Conservation (phyloP, 2,797 vertebrate species). For the Danio jaintianensis region DNA sequence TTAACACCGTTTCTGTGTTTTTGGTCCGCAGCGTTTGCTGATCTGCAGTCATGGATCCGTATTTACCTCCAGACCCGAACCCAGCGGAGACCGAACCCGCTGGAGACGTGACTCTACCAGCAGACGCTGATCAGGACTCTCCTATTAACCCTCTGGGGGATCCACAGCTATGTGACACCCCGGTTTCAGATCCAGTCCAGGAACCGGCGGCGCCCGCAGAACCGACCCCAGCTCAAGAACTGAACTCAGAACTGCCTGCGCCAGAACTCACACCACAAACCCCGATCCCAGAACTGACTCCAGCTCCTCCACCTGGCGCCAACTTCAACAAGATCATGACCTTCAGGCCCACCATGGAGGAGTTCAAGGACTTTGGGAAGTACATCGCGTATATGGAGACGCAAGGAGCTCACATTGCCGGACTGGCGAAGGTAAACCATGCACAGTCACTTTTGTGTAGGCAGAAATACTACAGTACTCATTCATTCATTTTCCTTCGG, state of each 20-base stretch:
- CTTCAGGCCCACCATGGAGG: slow-evolving; percentile 92
- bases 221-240: neutral
- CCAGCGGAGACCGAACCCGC: slow-evolving; percentile 48
- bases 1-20: neutral
- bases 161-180: slow-evolving; percentile 38
- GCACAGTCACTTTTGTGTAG: too few relatives aligned
- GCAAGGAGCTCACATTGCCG: slow-evolving; percentile 92
- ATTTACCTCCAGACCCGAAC: slow-evolving; percentile 52
- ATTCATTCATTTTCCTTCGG: too few relatives aligned
- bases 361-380: slow-evolving; percentile 92
- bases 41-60: slow-evolving; percentile 65
- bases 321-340: slow-evolving; percentile 97
- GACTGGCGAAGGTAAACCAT: slow-evolving; percentile 83
- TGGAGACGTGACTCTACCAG: slow-evolving; percentile 38
- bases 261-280: slow-evolving; percentile 14
- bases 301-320: slow-evolving; percentile 80
- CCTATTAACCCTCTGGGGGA: slow-evolving; percentile 51
- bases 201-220: neutral
- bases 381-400: slow-evolving; percentile 93
- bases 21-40: slow-evolving; percentile 57
- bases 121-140: neutral
- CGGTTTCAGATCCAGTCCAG: neutral
- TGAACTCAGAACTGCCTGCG: slow-evolving; percentile 48
- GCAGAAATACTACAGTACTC: too few relatives aligned
- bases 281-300: slow-evolving; percentile 41